Base-by-base conservation (phyloP, 1,140 invertebrate species). In the Arctopsyche grandis region DNA sequence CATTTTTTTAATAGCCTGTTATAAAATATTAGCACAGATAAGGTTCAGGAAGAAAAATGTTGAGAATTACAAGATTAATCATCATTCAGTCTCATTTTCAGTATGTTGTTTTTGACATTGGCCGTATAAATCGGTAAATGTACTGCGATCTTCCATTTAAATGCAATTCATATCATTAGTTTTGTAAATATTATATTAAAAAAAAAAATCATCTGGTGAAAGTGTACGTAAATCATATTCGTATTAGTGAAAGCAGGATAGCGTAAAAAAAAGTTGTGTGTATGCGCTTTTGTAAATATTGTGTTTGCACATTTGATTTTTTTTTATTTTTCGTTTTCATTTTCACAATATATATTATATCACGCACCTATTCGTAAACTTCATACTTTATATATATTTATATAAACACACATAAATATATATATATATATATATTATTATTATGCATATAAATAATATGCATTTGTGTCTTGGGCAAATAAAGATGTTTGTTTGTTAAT, bases 361-460 rank as follows among this genome's bases (percentile, higher is more conserved):
- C 29, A 7, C 29, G 56, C 56, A 60, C 56, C 19, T 60, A 21
- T 60, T 19, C 56, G 56, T 60, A 19, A 21, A 60, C 16, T 60
- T 60, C 56, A 60, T 60, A 60, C 56, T 16, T 60, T 60, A 60
- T 38, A 60, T 60, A 60, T 21, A 21, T 60, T 60, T 60, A 60
- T 60, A 60, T 60, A 60, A 10, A 19, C 16, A 60, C 21, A 21
- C 21, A 60, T 16, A 60, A 60, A 60, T 60, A 21, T 60, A 21
- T 21, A 19, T 60, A 60, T 21, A 21, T 21, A 60, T 60, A 38
- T 38, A 38, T 38, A 38, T 38, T 38, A 38, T 38, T 38, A 38
- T 38, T 38, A 38, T 38, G 29, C 29, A 38, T 38, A 38, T 38
- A 38, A 38, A 38, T 38, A 38, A 38, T 19, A n/a, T 60, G 21